Evolutionary conservation across 2,888 invertebrate genomes (phyloP).

Genomic region (Nowickia ferox): DNA sequence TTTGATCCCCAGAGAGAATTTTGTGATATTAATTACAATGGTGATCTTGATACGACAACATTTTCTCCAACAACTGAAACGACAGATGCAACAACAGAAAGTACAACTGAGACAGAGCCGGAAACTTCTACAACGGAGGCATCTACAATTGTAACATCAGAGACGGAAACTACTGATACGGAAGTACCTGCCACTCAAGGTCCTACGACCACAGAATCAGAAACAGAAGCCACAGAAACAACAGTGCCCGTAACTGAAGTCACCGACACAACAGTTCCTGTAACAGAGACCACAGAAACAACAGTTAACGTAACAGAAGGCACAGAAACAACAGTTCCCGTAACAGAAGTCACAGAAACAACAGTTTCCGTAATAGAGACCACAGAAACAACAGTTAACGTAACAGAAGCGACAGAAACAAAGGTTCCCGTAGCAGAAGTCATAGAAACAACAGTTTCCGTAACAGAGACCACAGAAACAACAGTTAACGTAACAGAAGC

Average conservation of each 20-base stretch:
- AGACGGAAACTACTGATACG: not conserved
- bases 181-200: not conserved
- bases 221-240: not conserved
- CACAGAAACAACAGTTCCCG: not conserved
- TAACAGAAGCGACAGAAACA: not conserved
- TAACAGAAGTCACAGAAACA: not conserved
- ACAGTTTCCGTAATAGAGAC: not conserved
- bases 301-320: not conserved
- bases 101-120: not conserved
- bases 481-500: not conserved
- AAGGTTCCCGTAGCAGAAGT: not conserved
- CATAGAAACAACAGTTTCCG: not conserved
- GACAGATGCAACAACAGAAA: constrained; percentile 1
- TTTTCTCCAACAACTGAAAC: not conserved
- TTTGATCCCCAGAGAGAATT: constrained; percentile 72
- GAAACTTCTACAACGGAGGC: constrained; percentile 5
- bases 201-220: not conserved
- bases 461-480: not conserved
- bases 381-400: not conserved
- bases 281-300: not conserved
- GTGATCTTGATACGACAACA: constrained; percentile 45
- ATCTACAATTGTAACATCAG: not conserved
- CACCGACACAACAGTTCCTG: not conserved
- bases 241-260: not conserved
- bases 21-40: constrained; percentile 72